A percentile compares a stretch with the other conserved stretches of the same genome.
Evolutionary conservation across 2,888 invertebrate genomes (phyloP).

Genomic region (Callimorpha dominula): DNA sequence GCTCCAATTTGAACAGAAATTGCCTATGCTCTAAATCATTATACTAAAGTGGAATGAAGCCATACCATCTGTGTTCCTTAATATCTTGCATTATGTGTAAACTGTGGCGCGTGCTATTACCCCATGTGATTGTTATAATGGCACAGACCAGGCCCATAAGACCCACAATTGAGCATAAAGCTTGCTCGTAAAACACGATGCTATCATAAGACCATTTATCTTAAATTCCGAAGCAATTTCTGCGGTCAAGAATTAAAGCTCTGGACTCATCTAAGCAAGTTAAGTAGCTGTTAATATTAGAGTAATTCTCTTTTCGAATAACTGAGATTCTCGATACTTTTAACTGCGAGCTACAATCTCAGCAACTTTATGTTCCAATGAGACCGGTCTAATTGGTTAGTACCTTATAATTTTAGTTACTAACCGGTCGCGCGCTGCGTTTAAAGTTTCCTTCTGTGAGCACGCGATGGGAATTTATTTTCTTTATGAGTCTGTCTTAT

Average conservation of each 20-base stretch:
- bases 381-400: constrained; percentile 20
- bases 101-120: neutral
- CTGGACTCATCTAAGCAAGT: constrained; percentile 22
- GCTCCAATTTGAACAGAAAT: neutral
- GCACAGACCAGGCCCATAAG: neutral
- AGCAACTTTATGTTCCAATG: constrained; percentile 8
- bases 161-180: neutral
- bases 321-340: constrained; percentile 38
- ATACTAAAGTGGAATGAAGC: too few species aligned
- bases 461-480: constrained; percentile 14
- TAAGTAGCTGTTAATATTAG: constrained; percentile 47
- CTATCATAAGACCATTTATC: neutral
- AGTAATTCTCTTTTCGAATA: constrained; percentile 38
- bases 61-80: too few species aligned
- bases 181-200: neutral
- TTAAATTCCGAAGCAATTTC: neutral
- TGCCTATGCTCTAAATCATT: too few species aligned
- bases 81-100: neutral
- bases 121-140: neutral
- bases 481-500: constrained; percentile 6
- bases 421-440: constrained; percentile 3
- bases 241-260: constrained; percentile 2
- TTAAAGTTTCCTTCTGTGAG: constrained; percentile 10
- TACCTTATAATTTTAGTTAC: constrained; percentile 24
- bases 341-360: constrained; percentile 39